Evolutionary conservation across 2,888 invertebrate genomes (phyloP).

Genomic region (Phaedon cochleariae): DNA sequence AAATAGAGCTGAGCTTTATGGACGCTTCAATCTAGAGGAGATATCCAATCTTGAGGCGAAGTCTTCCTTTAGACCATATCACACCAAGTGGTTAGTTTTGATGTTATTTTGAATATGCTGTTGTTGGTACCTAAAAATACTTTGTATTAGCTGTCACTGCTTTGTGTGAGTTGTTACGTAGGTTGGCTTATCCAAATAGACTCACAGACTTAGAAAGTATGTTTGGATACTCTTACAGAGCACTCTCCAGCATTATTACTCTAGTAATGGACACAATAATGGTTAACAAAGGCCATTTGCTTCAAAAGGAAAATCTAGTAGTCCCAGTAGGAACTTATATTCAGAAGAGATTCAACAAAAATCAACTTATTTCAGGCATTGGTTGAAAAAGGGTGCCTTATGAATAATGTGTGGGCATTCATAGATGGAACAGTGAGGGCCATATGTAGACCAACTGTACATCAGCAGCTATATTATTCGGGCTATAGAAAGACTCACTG

Average conservation of each 20-base stretch:
- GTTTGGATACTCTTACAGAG: slow-evolving; percentile 13
- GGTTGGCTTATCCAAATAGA: slow-evolving; percentile 32
- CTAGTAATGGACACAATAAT: slow-evolving; percentile 5
- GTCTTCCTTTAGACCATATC: background rate
- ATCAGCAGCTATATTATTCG: slow-evolving; percentile 10
- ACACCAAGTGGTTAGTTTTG: slow-evolving; percentile 4
- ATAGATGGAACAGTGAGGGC: slow-evolving; percentile 20
- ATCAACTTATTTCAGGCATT: background rate
- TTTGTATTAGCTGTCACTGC: slow-evolving; percentile 4
- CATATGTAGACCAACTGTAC: slow-evolving; percentile 13
- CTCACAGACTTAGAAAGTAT: slow-evolving; percentile 23
- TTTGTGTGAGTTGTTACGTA: slow-evolving; percentile 27
- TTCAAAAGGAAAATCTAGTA: slow-evolving; percentile 6
- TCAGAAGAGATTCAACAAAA: background rate
- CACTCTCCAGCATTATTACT: slow-evolving; percentile 5
- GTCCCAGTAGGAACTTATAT: background rate
- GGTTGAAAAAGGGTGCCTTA: background rate
- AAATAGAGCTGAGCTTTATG: slow-evolving; percentile 15
- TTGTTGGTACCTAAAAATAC: too few relatives aligned
- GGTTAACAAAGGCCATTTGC: slow-evolving; percentile 13
- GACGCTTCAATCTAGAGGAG: slow-evolving; percentile 13
- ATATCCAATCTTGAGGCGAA: slow-evolving; percentile 9
- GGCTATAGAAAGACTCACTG: slow-evolving; percentile 13
- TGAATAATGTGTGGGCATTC: slow-evolving; percentile 16
- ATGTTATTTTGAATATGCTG: too few relatives aligned